phyloP scores from a whole-genome alignment of 2,888 invertebrate genomes.

The Tortricodes alternella region DNA sequence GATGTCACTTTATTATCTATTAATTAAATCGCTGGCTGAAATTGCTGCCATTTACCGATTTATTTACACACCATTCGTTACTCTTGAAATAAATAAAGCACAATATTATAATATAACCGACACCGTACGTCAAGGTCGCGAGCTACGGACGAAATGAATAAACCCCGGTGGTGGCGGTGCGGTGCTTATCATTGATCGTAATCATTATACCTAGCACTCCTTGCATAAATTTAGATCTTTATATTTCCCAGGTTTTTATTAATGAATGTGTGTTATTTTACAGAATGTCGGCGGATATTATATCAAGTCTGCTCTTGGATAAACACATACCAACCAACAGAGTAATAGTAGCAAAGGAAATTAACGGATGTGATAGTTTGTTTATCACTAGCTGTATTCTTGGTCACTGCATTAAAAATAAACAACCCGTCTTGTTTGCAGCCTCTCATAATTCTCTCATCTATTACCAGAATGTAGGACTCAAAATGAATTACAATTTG shows the following conservation, averaged over 20 bases:
- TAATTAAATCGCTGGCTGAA: too few species aligned
- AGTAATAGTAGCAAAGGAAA: slow-evolving; percentile 86
- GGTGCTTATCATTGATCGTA: slow-evolving; percentile 40
- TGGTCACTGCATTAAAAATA: slow-evolving; percentile 83
- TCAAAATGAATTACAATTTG: slow-evolving; percentile 88
- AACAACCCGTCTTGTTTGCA: slow-evolving; percentile 83
- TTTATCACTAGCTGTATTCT: slow-evolving; percentile 87
- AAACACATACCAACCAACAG: slow-evolving; percentile 76
- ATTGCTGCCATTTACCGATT: too few species aligned
- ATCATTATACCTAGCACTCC: slow-evolving; percentile 3
- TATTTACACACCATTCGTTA: too few species aligned
- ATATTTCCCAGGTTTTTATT: not conserved
- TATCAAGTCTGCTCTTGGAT: slow-evolving; percentile 85
- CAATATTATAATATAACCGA: too few species aligned
- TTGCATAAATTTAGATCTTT: not conserved
- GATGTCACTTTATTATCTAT: too few species aligned
- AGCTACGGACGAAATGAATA: slow-evolving; percentile 27
- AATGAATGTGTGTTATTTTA: slow-evolving; percentile 41
- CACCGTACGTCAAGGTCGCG: slow-evolving; percentile 20
- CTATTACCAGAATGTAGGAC: slow-evolving; percentile 89
- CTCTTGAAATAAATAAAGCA: too few species aligned
- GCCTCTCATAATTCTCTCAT: slow-evolving; percentile 87
- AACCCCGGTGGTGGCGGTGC: slow-evolving; percentile 36
- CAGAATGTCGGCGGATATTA: slow-evolving; percentile 85
- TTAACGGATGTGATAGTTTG: slow-evolving; percentile 87